Conservation (phyloP, 2,888 invertebrate genomes). For the Pseudanteris insignis region DNA sequence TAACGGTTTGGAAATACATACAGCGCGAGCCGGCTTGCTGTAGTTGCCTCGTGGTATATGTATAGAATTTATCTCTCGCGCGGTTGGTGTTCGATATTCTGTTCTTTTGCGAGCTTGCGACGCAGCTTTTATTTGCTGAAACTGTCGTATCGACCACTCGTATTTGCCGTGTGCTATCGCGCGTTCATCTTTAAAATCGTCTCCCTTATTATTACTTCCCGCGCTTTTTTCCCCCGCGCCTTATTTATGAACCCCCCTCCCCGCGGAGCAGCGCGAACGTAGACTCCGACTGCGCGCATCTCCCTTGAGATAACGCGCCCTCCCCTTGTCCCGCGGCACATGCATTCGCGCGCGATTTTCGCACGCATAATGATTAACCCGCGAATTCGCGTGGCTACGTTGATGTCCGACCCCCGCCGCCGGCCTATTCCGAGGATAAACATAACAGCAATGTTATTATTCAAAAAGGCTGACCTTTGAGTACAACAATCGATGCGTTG, state of each 20-base stretch:
- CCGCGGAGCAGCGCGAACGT: not conserved
- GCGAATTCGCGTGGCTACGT: no score
- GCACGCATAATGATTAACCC: no score
- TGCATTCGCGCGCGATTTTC: not conserved
- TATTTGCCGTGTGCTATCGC: slow-evolving; percentile 38
- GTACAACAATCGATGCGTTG: no score
- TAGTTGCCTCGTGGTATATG: slow-evolving; percentile 33
- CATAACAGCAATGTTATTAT: no score
- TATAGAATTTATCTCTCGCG: slow-evolving; percentile 33
- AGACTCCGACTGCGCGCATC: not conserved
- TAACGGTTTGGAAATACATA: slow-evolving; percentile 24
- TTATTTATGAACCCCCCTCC: not conserved
- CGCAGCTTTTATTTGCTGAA: slow-evolving; percentile 39
- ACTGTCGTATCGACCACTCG: slow-evolving; percentile 27
- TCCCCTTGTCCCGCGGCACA: not conserved
- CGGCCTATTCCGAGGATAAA: no score
- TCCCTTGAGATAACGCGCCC: slow-evolving; percentile 1
- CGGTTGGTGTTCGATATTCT: slow-evolving; percentile 28
- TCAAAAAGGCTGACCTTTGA: no score
- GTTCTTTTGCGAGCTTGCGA: slow-evolving; percentile 7
- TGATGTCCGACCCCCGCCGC: no score
- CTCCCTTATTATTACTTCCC: slow-evolving; percentile 22
- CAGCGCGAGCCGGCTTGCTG: slow-evolving; percentile 6
- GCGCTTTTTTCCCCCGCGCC: not conserved
- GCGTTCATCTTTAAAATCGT: slow-evolving; percentile 42